Conservation (phyloP, 2,797 vertebrate species). For the Lepilemur ruficaudatus region DNA sequence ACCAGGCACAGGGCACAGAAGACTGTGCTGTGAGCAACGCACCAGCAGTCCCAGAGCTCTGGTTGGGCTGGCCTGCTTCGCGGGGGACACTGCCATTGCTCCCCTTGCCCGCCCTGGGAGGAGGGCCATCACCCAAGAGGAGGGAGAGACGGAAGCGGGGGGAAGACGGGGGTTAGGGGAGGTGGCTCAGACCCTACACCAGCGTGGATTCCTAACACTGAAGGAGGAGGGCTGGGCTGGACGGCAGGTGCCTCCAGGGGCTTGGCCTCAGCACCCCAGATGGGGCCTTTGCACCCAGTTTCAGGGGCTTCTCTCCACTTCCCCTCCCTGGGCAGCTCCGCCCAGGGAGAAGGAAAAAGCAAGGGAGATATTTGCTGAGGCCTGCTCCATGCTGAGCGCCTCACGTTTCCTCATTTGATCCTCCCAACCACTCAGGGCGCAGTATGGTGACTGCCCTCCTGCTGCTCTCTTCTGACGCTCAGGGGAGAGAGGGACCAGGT, state of each 20-base stretch:
- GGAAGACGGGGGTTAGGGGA: not conserved
- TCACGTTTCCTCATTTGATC: not conserved
- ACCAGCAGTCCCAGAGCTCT: not conserved
- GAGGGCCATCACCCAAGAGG: not conserved
- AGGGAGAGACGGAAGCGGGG: fast-evolving
- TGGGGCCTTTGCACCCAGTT: fast-evolving
- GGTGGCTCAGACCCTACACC: not conserved
- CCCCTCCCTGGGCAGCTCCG: not conserved
- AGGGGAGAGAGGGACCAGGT: not conserved
- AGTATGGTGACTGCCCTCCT: not conserved
- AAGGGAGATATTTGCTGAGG: fast-evolving
- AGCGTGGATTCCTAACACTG: fast-evolving
- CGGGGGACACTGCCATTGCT: not conserved
- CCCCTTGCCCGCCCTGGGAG: not conserved
- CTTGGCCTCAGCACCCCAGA: not conserved
- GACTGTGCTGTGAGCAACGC: not conserved
- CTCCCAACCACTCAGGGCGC: not conserved
- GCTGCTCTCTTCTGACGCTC: not conserved
- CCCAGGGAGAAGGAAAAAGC: not conserved
- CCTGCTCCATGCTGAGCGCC: fast-evolving
- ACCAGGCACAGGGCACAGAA: not conserved
- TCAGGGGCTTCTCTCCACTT: not conserved
- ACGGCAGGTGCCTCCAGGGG: fast-evolving
- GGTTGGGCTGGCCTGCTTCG: fast-evolving
- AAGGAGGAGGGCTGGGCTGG: not conserved